These are phyloP conservation scores for Caenorhabditis sp. DNA, from an alignment of 2,888 invertebrate species.

Conservation along the genomic window DNA sequence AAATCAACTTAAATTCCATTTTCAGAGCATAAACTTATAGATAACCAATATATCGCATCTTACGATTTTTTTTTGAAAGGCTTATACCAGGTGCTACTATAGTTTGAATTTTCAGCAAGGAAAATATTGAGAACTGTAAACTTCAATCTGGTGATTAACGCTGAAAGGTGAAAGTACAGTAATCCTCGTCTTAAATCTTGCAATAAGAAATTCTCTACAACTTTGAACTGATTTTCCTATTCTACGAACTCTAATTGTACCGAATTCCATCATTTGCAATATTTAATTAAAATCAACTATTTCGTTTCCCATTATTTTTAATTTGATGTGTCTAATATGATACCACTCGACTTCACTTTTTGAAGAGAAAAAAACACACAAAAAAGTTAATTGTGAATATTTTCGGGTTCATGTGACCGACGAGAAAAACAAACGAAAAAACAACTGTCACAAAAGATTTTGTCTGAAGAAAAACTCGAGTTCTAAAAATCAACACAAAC, in stretches of 20 bases:
- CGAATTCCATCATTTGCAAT: background rate
- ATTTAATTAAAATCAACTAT: conserved; percentile 5
- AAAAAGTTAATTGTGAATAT: background rate
- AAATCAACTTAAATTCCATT: too few species aligned
- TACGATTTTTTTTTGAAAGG: background rate
- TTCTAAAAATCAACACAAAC: background rate
- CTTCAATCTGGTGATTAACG: too few species aligned
- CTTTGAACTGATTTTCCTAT: background rate
- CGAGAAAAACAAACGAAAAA: background rate
- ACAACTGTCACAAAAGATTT: background rate
- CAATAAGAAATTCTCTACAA: too few species aligned
- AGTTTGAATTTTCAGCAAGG: too few species aligned
- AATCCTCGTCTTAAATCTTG: too few species aligned
- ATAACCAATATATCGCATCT: too few species aligned
- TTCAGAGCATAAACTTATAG: too few species aligned
- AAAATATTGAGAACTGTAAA: conserved; percentile 3
- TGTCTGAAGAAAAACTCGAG: background rate
- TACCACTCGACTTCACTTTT: background rate
- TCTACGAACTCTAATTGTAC: background rate
- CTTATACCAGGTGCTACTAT: too few species aligned
- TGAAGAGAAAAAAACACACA: background rate
- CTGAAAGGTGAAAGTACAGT: too few species aligned
- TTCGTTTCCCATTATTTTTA: background rate
- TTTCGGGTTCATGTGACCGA: background rate
- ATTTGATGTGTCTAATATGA: background rate